Base-by-base conservation (phyloP, 1,140 invertebrate genomes). In the Anthonomus grandis region DNA sequence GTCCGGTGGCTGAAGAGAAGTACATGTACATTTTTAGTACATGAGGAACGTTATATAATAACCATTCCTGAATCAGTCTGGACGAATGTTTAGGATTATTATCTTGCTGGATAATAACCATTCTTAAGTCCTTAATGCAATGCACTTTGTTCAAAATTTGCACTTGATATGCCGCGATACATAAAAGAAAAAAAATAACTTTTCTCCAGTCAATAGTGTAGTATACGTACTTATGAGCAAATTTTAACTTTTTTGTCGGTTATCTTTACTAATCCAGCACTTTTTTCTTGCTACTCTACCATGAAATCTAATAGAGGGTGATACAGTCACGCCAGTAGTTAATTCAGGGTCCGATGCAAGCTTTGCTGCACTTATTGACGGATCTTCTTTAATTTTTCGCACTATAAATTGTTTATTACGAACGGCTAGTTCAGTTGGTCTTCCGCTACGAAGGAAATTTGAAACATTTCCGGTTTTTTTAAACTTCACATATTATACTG, bases 31-130 rank as follows among this genome's bases (percentile, higher is more conserved):
- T 57, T 10, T 49, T 8, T 18, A 60, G 25, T 50, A 34, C 17
- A 17, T 49, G 47, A 6, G 48, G 37, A 15, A 42, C 48, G 38
- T 53, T 56, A 36, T 57, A 57, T 25, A 63, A 24, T 9, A 63
- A 12, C 57, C 53, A 60, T 39, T 49, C 53, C 19, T 22, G 46
- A 64, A n/a, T 57, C 55, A 59, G 64, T 66, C 5, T 67, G 25
- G 47, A 27, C 0, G 54, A 60, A 47, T 72, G 67, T 47, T 71
- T 71, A 4, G 65, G 65, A 56, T 70, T 64, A 27, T 67, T 69
- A 34, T 63, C 58, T 21, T 52, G 57, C 38, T 59, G 48, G 39
- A 47, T 3, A 21, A 47, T 42, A 52, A 44, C n/a, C 17, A 5
- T 17, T 22, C 5, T 18, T 12, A 21, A 44, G 18, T 44, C 15